Evolutionary conservation across 2,113 vertebrate genomes (phyloP), one percentile per base, ranked within the genome.

Genomic region (Acinonyx jubatus): DNA sequence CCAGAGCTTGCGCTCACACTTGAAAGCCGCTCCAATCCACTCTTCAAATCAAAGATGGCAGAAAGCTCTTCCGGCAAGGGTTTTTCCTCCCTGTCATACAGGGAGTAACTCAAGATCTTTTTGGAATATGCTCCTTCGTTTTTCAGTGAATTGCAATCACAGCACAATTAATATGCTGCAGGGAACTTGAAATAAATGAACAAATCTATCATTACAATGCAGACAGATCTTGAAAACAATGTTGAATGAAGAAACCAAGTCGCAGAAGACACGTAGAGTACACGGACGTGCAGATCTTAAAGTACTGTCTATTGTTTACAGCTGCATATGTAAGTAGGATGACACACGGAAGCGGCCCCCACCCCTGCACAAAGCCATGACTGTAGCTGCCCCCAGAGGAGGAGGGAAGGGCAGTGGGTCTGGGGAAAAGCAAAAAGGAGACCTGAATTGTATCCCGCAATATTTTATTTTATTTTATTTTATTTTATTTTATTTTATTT

Each of bases 21-120:
- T 89, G 85, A 98, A 97, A 97, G 96, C 79, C 45, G 68, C 52
- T 21, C 68, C 36, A 38, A 11, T 45, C 78, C 12, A 52, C 52
- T 65, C 87, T 88, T 85, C 61, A 86, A 92, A 96, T 96, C 48
- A 87, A 69, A 96, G 69, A 89, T 66, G 74, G 95, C 68, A 79
- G 63, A 93, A 83, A 94, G 96, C n/a, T 71, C 81, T 95, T 65
- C 13, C 16, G 63, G 87, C 55, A 52, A 65, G 74, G 76, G 55
- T 31, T 63, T 63, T 81, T 41, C 65, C 41, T 95, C 25, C 23
- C 68, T 29, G 33, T 69, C 61, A 83, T 7, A 89, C 3, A 31
- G 69, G 7, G 66, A 71, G 31, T 19, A 65, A 82, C 29, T 73
- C 65, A 79, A 63, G 48, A 74, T 86, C 41, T 83, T 78, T 92